A percentile compares a stretch with the other conserved stretches of the same genome.
These are phyloP conservation scores for Pipistrellus pygmaeus DNA, from an alignment of 2,797 vertebrate genomes.

Conservation along the genomic window DNA sequence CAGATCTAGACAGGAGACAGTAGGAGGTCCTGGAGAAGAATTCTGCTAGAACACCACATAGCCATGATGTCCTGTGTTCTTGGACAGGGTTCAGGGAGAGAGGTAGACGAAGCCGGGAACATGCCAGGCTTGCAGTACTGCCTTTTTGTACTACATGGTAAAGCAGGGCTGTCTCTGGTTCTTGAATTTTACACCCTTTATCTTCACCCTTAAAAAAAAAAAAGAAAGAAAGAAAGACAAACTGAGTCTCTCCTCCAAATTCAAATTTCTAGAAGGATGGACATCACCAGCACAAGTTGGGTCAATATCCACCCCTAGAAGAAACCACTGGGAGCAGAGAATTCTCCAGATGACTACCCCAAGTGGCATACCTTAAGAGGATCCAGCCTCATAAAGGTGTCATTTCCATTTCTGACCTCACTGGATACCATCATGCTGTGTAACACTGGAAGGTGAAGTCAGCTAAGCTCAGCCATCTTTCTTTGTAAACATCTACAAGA, in stretches of 20 bases:
- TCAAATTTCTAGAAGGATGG: neutral
- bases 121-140: fast-evolving
- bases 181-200: neutral
- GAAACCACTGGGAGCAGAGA: too few relatives aligned
- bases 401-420: fast-evolving
- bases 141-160: fast-evolving
- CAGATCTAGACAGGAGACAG: too few relatives aligned
- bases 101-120: fast-evolving
- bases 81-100: fast-evolving
- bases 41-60: fast-evolving
- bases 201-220: neutral
- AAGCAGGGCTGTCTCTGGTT: neutral
- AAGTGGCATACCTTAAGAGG: too few relatives aligned
- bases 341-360: too few relatives aligned
- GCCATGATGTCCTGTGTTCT: fast-evolving
- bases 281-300: too few relatives aligned
- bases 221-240: neutral
- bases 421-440: neutral
- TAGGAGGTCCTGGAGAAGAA: neutral
- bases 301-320: fast-evolving
- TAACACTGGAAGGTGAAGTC: neutral
- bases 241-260: fast-evolving
- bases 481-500: too few relatives aligned
- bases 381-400: fast-evolving
- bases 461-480: neutral